These are phyloP conservation scores for Ricordea florida DNA, from an alignment of 92 coral and sea anemone species.

Conservation along the genomic window DNA sequence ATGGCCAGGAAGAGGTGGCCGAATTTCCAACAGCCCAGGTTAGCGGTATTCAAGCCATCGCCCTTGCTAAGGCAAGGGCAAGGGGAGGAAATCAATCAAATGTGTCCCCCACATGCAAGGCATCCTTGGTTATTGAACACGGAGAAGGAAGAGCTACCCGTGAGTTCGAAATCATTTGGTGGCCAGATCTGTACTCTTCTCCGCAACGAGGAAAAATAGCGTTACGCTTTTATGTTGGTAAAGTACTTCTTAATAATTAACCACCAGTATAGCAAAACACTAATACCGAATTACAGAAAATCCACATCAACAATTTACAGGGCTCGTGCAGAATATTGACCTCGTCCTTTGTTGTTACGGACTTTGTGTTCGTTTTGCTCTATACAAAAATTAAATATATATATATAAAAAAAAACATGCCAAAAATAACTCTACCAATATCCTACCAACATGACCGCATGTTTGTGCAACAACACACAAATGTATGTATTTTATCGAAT, in stretches of 20 bases:
- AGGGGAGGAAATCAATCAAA: background rate
- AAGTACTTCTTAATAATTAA: background rate
- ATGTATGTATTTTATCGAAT: no score
- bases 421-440: no score
- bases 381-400: no score
- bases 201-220: background rate
- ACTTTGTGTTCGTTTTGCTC: no score
- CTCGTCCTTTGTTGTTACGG: no score
- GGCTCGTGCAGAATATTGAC: no score
- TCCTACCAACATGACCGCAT: no score
- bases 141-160: constrained; percentile 64
- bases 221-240: constrained; percentile 33
- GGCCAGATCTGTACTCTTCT: constrained; percentile 16
- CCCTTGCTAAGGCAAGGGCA: constrained; percentile 50
- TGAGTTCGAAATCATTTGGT: constrained; percentile 48
- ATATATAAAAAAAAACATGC: no score
- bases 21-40: background rate
- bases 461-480: no score
- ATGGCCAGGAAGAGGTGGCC: constrained; percentile 23
- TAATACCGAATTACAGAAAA: no score
- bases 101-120: constrained; percentile 28
- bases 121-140: constrained; percentile 26
- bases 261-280: no score
- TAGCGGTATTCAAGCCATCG: constrained; percentile 29
- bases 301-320: no score